Evolutionary conservation across 2,888 invertebrate genomes (phyloP).

Genomic region (Lasioglossum oenotherae): DNA sequence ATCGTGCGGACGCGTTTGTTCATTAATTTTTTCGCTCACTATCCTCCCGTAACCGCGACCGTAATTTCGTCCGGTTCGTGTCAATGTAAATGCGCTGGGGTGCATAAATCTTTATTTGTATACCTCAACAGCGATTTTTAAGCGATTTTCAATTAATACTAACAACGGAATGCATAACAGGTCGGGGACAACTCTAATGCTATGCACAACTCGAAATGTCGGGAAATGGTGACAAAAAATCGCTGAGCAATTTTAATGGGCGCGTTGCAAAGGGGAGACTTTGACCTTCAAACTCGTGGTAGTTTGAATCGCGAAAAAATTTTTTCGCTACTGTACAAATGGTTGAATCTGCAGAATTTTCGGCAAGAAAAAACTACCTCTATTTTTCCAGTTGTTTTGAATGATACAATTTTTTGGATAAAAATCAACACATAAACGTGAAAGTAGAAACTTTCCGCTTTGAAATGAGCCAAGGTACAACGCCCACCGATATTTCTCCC

Average conservation of each 20-base stretch:
- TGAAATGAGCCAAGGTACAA: neutral
- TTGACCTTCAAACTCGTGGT: neutral
- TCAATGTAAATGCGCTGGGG: neutral
- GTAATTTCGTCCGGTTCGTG: neutral
- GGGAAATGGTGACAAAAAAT: no score
- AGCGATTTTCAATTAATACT: neutral
- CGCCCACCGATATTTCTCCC: neutral
- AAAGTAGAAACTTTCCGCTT: neutral
- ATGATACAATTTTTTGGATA: neutral
- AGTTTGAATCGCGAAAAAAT: neutral
- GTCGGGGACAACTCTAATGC: neutral
- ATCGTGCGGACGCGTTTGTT: neutral
- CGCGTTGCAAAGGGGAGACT: no score
- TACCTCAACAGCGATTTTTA: neutral
- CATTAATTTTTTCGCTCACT: neutral
- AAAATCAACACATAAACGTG: rapidly evolving
- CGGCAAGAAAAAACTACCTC: neutral
- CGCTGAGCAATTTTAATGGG: no score
- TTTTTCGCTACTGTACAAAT: neutral
- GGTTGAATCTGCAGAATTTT: no score
- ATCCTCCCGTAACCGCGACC: neutral
- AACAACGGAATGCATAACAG: neutral
- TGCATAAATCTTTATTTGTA: constrained; percentile 1
- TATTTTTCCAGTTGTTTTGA: neutral
- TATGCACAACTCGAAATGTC: neutral